Evolutionary conservation across 2,113 vertebrate genomes (phyloP), one percentile per base, ranked within the genome.

Genomic region (Megaleporinus macrocephalus): DNA sequence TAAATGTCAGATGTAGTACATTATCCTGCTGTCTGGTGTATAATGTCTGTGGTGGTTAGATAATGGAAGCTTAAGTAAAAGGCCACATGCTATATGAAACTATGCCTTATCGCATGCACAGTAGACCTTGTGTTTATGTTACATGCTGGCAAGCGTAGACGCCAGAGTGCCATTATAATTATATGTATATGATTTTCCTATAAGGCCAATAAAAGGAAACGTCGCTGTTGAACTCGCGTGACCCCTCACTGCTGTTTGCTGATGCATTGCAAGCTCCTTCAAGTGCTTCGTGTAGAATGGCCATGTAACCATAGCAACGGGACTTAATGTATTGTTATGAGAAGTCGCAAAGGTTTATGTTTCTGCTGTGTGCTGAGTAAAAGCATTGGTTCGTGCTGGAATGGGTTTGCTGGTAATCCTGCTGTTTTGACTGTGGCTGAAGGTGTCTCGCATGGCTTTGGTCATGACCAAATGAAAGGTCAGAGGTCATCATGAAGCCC

Each of bases 221-320:
- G 24, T 75, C 53, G 62, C 24, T 53, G 63, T 59, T 76, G 30
- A 80, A 77, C 73, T 68, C 57, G 27, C 27, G 47, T 77, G 61
- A 53, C 26, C 57, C 36, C 14, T 26, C 44, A 62, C 72, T 36
- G 41, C 59, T 59, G 71, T 10, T 13, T 24, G 72, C 53, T 68
- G 44, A 75, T 57, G 72, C 80, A 59, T 81, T 30, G 65, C 51
- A 16, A 29, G 73, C 65, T 80, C 73, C 49, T 59, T 76, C 36
- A n/a, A 78, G 59, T 72, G 62, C 26, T 79, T 78, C 63, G 59
- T 70, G 55, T 62, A 59, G 16, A 36, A 29, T 47, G 78, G 66
- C 61, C 70, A 41, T 30, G 79, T 84, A 84, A 66, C 78, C 68
- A 84, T 81, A 77, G 79, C 73, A 51, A 81, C 57, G 29, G 5